Conservation (phyloP, 2,888 invertebrate genomes). For the Xanthorhoe spadicearia region DNA sequence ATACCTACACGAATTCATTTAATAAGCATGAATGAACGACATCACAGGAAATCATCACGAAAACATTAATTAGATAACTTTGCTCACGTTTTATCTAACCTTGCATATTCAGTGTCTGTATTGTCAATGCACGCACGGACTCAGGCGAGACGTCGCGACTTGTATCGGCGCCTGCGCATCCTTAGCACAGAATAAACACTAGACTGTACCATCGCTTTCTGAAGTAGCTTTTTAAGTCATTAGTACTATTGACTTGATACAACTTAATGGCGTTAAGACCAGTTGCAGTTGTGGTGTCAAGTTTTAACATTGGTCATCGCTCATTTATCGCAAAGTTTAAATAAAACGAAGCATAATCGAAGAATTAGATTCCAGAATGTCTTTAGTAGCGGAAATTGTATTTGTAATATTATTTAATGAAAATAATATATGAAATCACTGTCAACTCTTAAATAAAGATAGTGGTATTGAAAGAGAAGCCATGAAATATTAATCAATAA, state of each 20-base stretch:
- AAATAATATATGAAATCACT: background rate
- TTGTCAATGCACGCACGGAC: slow-evolving; percentile 46
- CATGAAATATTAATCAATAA: background rate
- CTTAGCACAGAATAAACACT: slow-evolving; percentile 48
- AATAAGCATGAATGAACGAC: background rate
- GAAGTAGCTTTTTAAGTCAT: background rate
- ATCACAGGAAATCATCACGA: background rate
- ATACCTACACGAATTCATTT: background rate
- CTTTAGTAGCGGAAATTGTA: no score
- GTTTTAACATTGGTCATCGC: background rate
- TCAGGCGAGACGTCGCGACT: slow-evolving; percentile 51
- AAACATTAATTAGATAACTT: slow-evolving; percentile 18
- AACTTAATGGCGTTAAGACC: background rate
- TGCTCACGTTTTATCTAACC: slow-evolving; percentile 28
- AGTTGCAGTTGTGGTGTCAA: background rate
- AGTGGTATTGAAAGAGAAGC: background rate
- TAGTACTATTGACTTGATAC: background rate
- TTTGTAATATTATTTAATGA: no score
- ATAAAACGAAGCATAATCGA: background rate
- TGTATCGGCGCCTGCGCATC: slow-evolving; percentile 53
- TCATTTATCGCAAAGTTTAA: background rate
- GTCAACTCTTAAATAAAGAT: background rate
- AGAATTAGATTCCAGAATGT: background rate
- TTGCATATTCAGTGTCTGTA: slow-evolving; percentile 32
- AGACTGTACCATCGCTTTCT: slow-evolving; percentile 12